A percentile compares a stretch with the other conserved stretches of the same genome.
phyloP scores from a whole-genome alignment of 2,888 invertebrate species.

The Hyposoter didymator region DNA sequence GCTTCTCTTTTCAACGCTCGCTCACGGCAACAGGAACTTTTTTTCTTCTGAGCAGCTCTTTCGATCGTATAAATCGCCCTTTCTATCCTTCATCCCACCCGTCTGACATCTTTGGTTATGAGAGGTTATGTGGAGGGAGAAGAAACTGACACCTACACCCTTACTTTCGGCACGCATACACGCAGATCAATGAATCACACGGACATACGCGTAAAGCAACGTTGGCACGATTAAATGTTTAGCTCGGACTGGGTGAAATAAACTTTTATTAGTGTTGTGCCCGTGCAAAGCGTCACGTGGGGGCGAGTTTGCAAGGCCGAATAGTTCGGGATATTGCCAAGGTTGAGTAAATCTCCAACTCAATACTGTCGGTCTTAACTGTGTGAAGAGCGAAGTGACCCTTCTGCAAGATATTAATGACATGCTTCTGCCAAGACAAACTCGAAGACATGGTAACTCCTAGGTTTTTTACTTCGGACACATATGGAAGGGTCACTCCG shows the following conservation, averaged over 20 bases:
- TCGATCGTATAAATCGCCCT: background rate
- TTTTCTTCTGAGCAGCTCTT: conserved; percentile 15
- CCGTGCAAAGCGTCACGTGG: no score
- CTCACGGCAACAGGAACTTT: conserved; percentile 9
- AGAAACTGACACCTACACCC: background rate
- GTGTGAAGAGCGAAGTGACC: no score
- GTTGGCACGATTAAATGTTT: conserved; percentile 10
- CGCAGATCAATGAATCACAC: conserved; percentile 15
- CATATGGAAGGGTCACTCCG: no score
- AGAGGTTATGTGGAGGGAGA: background rate
- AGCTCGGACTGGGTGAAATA: conserved; percentile 13
- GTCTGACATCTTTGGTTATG: background rate
- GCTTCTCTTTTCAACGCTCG: conserved; percentile 11
- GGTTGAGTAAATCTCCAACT: no score
- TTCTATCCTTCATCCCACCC: no score
- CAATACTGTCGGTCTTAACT: no score
- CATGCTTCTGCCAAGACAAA: no score
- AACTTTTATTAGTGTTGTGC: conserved; percentile 8
- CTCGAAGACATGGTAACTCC: no score
- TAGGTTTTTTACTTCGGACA: no score
- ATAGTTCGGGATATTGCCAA: no score
- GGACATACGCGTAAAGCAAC: background rate
- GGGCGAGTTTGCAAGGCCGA: no score
- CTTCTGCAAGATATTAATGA: no score
- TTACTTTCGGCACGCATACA: conserved; percentile 11